Base-by-base conservation (phyloP, 2,888 invertebrate species). In the Dicycla oo region DNA sequence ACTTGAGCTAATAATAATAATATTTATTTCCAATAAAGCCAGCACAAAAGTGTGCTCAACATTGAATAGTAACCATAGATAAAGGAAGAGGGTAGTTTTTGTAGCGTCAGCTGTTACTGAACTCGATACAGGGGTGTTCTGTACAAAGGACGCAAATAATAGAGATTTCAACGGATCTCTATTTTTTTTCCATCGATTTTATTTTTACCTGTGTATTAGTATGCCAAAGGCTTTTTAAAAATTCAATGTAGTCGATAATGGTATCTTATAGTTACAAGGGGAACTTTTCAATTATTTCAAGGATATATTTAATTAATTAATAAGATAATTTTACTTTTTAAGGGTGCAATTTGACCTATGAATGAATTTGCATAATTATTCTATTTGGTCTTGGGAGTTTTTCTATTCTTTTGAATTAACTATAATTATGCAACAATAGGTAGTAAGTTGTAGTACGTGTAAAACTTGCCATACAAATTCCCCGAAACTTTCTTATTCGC, bases 71-170 rank as follows among this genome's bases (percentile, higher is more conserved):
- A 77, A 85, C 85, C 85, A 87, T 88, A 90, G 88, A 90, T 84
- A 90, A 90, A 89, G 90, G 89, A 91, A 88, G 91, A 91, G 92
- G 93, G 93, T 88, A 23, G 83, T 88, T 94, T 93, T 93, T 92
- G 83, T 87, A 68, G 56, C 89, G 92, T 94, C 95, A 95, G 95
- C 94, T 95, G 95, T 93, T 94, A 88, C 72, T 70, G 89, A 92
- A 92, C 89, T 75, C 81, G 88, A 91, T 86, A 87, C 89, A 79
- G 83, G 84, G 86, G 88, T 83, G 85, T 74, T 83, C 78, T 77
- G 80, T 87, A 86, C 89, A 89, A 87, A 85, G 83, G 81, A 61
- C 78, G 83, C 86, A 86, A 86, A 90, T 89, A 88, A 90, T 89
- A 87, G 87, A 88, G 89, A 88, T 89, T 89, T 88, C 78, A 85